A percentile compares a stretch with the other conserved stretches of the same genome.
These are phyloP conservation scores for Hirtodrosophila duncani DNA, from an alignment of 2,888 invertebrate species.

Conservation along the genomic window DNA sequence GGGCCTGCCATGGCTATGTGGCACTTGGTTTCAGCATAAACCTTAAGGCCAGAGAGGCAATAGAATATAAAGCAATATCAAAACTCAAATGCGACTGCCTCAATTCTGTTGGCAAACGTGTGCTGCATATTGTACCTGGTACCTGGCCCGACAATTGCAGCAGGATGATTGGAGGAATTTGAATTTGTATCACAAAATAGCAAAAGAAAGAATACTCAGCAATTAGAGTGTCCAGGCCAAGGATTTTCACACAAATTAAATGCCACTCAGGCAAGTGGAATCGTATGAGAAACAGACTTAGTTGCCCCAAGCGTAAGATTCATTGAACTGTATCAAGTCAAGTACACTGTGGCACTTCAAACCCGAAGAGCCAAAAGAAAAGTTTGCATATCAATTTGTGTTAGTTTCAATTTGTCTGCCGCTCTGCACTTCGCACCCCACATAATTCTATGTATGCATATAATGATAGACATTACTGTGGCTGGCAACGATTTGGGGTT, in stretches of 20 bases:
- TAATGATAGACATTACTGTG: slow-evolving; percentile 38
- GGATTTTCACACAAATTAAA: slow-evolving; percentile 42
- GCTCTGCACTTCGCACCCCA: too few relatives aligned
- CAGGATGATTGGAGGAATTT: slow-evolving; percentile 13
- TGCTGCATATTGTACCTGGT: slow-evolving; percentile 11
- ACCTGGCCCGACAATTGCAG: slow-evolving; percentile 14
- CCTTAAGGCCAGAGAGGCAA: not conserved
- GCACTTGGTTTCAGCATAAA: too few relatives aligned
- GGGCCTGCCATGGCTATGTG: not conserved
- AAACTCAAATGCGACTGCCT: slow-evolving; percentile 23
- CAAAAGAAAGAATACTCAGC: slow-evolving; percentile 9
- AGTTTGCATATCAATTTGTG: slow-evolving; percentile 57
- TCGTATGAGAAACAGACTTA: slow-evolving; percentile 15
- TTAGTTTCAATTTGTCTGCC: slow-evolving; percentile 49
- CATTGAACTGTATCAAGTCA: not conserved
- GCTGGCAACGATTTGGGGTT: slow-evolving; percentile 48
- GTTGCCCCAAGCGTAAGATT: not conserved
- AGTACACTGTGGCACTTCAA: not conserved
- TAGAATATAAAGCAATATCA: not conserved
- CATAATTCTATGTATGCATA: slow-evolving; percentile 32
- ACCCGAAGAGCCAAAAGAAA: slow-evolving; percentile 15
- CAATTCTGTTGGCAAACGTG: slow-evolving; percentile 22
- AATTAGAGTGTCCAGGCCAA: slow-evolving; percentile 37
- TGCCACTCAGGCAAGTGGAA: slow-evolving; percentile 34
- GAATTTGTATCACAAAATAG: slow-evolving; percentile 8